Conservation (phyloP, 2,888 invertebrate species). For the Eilema griseolum region DNA sequence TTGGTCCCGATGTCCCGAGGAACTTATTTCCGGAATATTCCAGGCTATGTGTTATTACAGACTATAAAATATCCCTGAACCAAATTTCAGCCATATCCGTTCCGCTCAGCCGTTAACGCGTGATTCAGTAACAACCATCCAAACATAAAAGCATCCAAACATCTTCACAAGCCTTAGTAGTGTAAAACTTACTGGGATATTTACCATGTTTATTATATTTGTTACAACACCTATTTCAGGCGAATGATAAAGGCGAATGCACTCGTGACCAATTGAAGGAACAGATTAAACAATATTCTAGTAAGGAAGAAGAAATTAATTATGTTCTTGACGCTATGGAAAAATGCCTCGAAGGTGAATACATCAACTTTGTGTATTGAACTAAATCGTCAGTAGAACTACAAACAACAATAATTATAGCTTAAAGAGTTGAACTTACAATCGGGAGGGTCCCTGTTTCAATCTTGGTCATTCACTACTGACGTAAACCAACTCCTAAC, state of each 20-base stretch:
- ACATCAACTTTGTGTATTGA: neutral
- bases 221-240: slow-evolving; percentile 27
- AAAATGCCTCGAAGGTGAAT: slow-evolving; percentile 36
- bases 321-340: slow-evolving; percentile 19
- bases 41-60: too few relatives aligned
- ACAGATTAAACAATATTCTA: neutral
- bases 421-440: neutral
- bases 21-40: too few relatives aligned
- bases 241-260: slow-evolving; percentile 29
- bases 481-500: too few relatives aligned
- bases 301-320: slow-evolving; percentile 19
- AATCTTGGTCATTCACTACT: too few relatives aligned
- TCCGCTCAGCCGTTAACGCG: too few relatives aligned
- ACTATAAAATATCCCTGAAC: too few relatives aligned
- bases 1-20: too few relatives aligned
- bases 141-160: too few relatives aligned
- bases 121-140: too few relatives aligned
- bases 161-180: too few relatives aligned
- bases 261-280: slow-evolving; percentile 5
- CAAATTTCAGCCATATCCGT: too few relatives aligned
- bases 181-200: too few relatives aligned
- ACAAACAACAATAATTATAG: neutral
- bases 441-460: neutral
- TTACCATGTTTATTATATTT: neutral
- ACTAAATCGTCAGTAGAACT: neutral